Percentiles rank a stretch among this genome's conserved stretches.
Evolutionary conservation across 2,888 invertebrate species (phyloP).

Genomic region (Mellilla xanthometata): DNA sequence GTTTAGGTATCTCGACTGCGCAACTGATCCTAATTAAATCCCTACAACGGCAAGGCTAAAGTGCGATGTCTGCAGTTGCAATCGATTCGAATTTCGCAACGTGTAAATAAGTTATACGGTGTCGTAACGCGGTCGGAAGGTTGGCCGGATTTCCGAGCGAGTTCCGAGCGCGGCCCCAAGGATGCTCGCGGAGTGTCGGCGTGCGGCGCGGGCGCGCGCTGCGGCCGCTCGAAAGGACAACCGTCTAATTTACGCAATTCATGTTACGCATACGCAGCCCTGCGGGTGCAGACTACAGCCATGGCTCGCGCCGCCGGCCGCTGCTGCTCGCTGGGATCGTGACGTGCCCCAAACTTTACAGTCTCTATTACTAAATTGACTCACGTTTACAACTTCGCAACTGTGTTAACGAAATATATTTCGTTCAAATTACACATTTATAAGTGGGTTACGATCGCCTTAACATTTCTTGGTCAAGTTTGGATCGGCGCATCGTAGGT

Average conservation of each 20-base stretch:
- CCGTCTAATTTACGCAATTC: slow-evolving; percentile 57
- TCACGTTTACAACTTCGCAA: slow-evolving; percentile 72
- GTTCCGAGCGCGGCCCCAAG: slow-evolving; percentile 78
- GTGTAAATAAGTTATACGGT: slow-evolving; percentile 79
- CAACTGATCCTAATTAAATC: slow-evolving; percentile 82
- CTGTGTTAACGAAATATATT: slow-evolving; percentile 65
- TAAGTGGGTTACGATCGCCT: slow-evolving; percentile 47
- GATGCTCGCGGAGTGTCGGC: slow-evolving; percentile 74
- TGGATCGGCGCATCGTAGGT: slow-evolving; percentile 32
- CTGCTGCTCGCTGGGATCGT: slow-evolving; percentile 44
- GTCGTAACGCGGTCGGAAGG: slow-evolving; percentile 81
- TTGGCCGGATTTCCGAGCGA: slow-evolving; percentile 83
- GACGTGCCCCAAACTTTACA: slow-evolving; percentile 56
- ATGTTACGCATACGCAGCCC: slow-evolving; percentile 44
- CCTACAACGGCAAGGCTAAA: slow-evolving; percentile 79
- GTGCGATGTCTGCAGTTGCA: slow-evolving; percentile 80
- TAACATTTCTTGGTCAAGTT: slow-evolving; percentile 64
- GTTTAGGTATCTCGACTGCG: slow-evolving; percentile 74
- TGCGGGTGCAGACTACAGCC: slow-evolving; percentile 29
- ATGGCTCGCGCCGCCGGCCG: slow-evolving; percentile 27
- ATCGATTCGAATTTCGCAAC: slow-evolving; percentile 82
- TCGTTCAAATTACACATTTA: slow-evolving; percentile 56
- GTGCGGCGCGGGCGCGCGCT: slow-evolving; percentile 30
- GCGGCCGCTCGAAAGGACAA: slow-evolving; percentile 60
- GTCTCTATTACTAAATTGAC: slow-evolving; percentile 65